Evolutionary conservation across 92 coral and sea anemone species (phyloP), one percentile per base, ranked within the genome.

Genomic region (Pocillopora grandis): DNA sequence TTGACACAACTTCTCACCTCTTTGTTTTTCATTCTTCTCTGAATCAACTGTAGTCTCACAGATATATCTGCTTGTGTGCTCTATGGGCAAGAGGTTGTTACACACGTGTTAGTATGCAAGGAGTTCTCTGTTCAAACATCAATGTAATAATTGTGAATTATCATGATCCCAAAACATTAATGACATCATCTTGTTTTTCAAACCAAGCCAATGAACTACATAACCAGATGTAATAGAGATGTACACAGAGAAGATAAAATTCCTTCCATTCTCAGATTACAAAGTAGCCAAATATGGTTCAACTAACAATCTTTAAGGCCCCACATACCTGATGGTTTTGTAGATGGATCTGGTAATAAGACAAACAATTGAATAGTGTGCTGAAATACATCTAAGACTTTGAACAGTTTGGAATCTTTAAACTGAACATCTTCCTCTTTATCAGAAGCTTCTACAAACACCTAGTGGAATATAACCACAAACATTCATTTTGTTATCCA

Each of bases 401-500:
- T 66, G 42, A 85, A 89, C 72, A 97, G 67, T 67, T 81, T 75
- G 12, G 97, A 87, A 74, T 97, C 93, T 18, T 88, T 71, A 56
- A 91, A 92, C 21, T 68, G 68, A 10, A 88, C 64, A 5, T 87
- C 97, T 68, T 87, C 93, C 37, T 93, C 81, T 52, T 58, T 17
- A 55, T 91, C 91, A 37, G 98, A 90, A 20, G 97, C 90, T 61
- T 94, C 97, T 17, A 97, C 99, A 88, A 90, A 97, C 58, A 97
- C 83, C 99, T 97, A 77, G 9, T 76, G 64, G 31, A 13, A 58
- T 58, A 49, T 15, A 83, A 62, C 13, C 70, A 12, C 12, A 31
- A 60, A 3, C 13, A 49, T 18, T 17, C 13, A 49, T 18, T 17
- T 10, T 42, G 16, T 35, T 36, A 65, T 27, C 31, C 31, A 27